Evolutionary conservation across 2,888 invertebrate species (phyloP).

Genomic region (Scaptomyza polygonia): DNA sequence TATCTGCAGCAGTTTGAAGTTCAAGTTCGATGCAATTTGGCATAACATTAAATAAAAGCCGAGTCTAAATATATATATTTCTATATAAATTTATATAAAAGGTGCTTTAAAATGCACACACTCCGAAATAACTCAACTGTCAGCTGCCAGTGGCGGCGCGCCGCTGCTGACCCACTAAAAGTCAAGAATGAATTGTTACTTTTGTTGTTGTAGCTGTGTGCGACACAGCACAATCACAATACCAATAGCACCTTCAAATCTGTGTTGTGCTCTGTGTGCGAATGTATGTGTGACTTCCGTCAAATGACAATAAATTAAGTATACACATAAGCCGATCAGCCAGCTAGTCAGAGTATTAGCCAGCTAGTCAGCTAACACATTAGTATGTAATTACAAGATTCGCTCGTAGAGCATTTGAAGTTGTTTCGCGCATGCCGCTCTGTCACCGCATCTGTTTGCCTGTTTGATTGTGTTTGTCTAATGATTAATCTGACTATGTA

Average conservation of each 20-base stretch:
- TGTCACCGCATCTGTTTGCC: constrained; percentile 35
- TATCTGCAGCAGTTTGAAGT: constrained; percentile 70
- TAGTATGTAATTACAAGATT: constrained; percentile 48
- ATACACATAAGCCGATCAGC: constrained; percentile 43
- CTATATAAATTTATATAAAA: constrained; percentile 11
- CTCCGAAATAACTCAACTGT: constrained; percentile 19
- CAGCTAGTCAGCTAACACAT: constrained; percentile 15
- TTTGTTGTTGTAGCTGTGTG: constrained; percentile 52
- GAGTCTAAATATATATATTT: constrained; percentile 10
- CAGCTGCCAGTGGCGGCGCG: neutral
- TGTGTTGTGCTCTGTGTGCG: constrained; percentile 20
- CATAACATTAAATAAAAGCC: constrained; percentile 49
- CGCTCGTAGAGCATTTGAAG: constrained; percentile 29
- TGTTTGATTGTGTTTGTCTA: constrained; percentile 40
- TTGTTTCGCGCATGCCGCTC: constrained; percentile 21
- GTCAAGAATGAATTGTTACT: constrained; percentile 70
- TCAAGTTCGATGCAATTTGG: constrained; percentile 78
- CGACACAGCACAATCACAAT: constrained; percentile 6
- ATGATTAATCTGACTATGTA: constrained; percentile 32
- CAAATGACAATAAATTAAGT: constrained; percentile 76
- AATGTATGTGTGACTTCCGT: constrained; percentile 67
- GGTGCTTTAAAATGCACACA: constrained; percentile 44
- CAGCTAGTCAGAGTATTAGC: constrained; percentile 6
- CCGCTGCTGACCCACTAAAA: constrained; percentile 68
- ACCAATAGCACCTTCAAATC: constrained; percentile 52